These are phyloP conservation scores for Sebastes taczanowskii DNA, from an alignment of 2,797 vertebrate species.

Conservation along the genomic window DNA sequence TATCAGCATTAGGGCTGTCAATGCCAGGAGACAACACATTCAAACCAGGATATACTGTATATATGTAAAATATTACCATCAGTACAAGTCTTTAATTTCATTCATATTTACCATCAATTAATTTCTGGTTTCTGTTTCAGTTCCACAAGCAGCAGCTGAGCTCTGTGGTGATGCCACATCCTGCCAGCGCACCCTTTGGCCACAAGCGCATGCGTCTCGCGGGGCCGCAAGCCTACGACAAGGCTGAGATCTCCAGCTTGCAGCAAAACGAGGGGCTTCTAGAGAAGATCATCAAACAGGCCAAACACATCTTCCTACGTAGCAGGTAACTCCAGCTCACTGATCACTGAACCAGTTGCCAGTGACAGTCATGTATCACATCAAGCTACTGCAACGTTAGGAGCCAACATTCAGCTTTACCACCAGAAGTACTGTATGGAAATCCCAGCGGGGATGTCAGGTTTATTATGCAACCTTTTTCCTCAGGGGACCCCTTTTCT, in stretches of 20 bases:
- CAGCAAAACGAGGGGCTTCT: conserved; percentile 94
- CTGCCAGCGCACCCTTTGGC: conserved; percentile 93
- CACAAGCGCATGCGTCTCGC: conserved; percentile 94
- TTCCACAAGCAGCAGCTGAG: conserved; percentile 98
- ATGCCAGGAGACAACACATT: background rate
- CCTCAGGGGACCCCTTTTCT: too few species aligned
- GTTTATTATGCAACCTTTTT: background rate
- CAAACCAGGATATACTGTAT: background rate
- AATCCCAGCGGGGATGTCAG: background rate
- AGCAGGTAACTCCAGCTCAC: conserved; percentile 82
- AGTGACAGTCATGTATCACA: background rate
- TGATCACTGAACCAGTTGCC: background rate
- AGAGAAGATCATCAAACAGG: conserved; percentile 99
- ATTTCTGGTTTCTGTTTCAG: conserved; percentile 63
- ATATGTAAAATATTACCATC: background rate
- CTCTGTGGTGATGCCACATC: conserved; percentile 93
- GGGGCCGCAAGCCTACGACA: conserved; percentile 93
- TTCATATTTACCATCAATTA: background rate
- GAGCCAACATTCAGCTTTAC: background rate
- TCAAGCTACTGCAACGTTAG: background rate
- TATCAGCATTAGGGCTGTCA: too few species aligned
- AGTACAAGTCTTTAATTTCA: background rate
- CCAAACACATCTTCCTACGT: conserved; percentile 97
- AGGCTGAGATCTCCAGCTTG: conserved; percentile 89
- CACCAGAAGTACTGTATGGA: background rate